Conservation (phyloP, 1,140 invertebrate species). For the Monochamus saltuarius region DNA sequence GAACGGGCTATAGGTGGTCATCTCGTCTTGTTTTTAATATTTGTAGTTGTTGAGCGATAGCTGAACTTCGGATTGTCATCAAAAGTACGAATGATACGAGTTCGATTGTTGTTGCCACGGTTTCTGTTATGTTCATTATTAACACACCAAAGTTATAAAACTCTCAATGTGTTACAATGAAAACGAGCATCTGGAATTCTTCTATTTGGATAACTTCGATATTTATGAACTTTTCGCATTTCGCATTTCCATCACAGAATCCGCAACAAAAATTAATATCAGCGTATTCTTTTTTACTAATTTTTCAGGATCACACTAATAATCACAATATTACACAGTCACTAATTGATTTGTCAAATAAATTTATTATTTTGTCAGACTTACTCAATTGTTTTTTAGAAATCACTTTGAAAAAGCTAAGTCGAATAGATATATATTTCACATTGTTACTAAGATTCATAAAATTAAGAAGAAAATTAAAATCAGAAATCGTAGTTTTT, state of each 20-base stretch:
- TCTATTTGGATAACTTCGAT: slow-evolving; percentile 12
- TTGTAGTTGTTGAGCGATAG: slow-evolving; percentile 8
- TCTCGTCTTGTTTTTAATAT: neutral
- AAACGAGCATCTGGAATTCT: slow-evolving; percentile 5
- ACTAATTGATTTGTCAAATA: too few species aligned
- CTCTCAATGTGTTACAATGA: neutral
- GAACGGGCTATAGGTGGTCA: too few species aligned
- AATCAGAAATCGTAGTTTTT: too few species aligned
- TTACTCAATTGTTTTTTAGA: too few species aligned
- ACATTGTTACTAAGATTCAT: too few species aligned
- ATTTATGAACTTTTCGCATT: slow-evolving; percentile 14
- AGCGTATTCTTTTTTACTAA: too few species aligned
- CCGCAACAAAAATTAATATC: neutral
- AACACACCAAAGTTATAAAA: slow-evolving; percentile 6
- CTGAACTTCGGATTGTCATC: slow-evolving; percentile 17
- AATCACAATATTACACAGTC: too few species aligned
- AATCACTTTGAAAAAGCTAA: too few species aligned
- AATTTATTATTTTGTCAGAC: too few species aligned
- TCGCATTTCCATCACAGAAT: slow-evolving; percentile 14
- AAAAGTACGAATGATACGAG: slow-evolving; percentile 10
- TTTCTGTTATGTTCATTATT: slow-evolving; percentile 16
- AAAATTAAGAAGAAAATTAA: too few species aligned
- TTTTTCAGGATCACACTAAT: too few species aligned
- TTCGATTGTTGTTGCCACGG: neutral
- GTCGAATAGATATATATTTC: too few species aligned